Base-by-base conservation (phyloP, 1,140 invertebrate genomes). In the Drosophila oshimai region DNA sequence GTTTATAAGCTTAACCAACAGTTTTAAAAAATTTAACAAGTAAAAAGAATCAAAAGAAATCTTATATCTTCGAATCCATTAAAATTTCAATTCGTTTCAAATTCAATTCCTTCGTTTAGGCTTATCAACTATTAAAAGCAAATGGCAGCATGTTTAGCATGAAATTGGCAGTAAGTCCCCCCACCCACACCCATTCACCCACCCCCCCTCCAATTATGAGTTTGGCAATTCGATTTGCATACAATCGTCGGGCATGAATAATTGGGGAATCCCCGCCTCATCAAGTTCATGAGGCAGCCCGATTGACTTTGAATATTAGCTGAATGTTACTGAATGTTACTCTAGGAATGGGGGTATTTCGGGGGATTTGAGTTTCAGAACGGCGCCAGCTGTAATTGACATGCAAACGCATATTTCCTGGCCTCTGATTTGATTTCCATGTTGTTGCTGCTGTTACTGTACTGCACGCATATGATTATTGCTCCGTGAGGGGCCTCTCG, bases 281-380 rank as follows among this genome's bases (percentile, higher is more conserved):
- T 65, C 51, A 67, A 86, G 75, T 84, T 84, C 80, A 84, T 84
- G 74, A 84, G 80, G 24, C 76, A 49, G 69, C 51, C 75, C 80
- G 65, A 84, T 84, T 84, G 79, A 84, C 79, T 84, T 84, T 84
- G 80, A 84, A 86, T 84, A 84, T 84, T 84, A 79, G 74, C 71
- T 65, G 6, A 17, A 29, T 53, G 13, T 9, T 5, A 22, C 18
- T 22, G n/a, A 36, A 12, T 9, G 17, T 9, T 5, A 22, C 18
- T 22, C 9, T 36, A 12, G 7, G 17, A 17, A 28, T 13, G 13
- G 26, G 10, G 31, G 29, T n/a, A 29, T 6, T 26, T 2, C 0
- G 0, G 54, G 34, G 0, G 6, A 24, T n/a, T n/a, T n/a, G 12
- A 17, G 22, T 4, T 13, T 31, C 34, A 36, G 46, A 31, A 10